Base-by-base conservation (phyloP, 2,113 vertebrate species). In the Andinoacara biseriatus region DNA sequence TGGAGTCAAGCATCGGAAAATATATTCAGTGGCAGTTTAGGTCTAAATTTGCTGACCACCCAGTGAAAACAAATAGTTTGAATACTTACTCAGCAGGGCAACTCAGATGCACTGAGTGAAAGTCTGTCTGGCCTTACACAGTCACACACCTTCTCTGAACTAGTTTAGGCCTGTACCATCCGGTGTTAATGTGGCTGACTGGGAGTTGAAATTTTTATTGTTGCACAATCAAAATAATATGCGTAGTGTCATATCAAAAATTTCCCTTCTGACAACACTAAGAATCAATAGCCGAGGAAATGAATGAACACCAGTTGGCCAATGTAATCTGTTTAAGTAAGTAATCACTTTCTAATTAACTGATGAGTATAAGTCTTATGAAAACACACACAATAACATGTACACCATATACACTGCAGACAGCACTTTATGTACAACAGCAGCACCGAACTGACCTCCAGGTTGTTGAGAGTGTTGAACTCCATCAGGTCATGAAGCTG, bases 381-480 rank as follows among this genome's bases (percentile, higher is more conserved):
- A 72, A 72, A 72, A 72, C 26, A 54, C 31, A 49, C 59, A 26
- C 31, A 49, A 6, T 58, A 6, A 54, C 11, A n/a, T 5, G 26
- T 46, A 54, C 15, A 31, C 29, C 17, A 69, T 10, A 54, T 7
- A 22, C 15, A 76, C 46, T 18, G 72, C 57, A 35, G 33, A n/a
- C 24, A 72, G 63, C 43, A 43, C 2, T 3, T 60, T 3, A 74
- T 58, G 1, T 9, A 6, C 22, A 4, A 31, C 62, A 56, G 76
- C 7, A 33, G 10, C 10, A 0, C 20, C 10, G 3, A 35, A 95
- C 97, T 80, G 87, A 99, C 98, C 46, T 98, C 96, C 15, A 99
- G 96, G 91, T 99, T 99, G 93, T 99, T 99, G 69, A 99, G 95
- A 0, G 98, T 99, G 89, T 99, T 99, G 95, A 99, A 99, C 83